A percentile compares a stretch with the other conserved stretches of the same genome.
phyloP scores from a whole-genome alignment of 1,140 invertebrate genomes.

The Drosophila pandora region DNA sequence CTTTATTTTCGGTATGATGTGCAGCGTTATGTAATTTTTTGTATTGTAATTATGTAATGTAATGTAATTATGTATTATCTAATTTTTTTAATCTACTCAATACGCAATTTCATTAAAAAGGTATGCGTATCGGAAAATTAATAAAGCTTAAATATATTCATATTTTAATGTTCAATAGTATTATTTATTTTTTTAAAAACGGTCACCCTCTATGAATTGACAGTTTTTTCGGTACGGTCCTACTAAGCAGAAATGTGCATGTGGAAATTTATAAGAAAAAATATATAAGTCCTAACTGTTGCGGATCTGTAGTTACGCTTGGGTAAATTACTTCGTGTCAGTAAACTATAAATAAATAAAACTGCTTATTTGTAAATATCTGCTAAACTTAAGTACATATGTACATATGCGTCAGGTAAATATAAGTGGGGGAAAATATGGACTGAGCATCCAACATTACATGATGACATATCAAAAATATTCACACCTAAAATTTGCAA shows the following conservation, averaged over 20 bases:
- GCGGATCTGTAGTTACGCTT: slow-evolving; percentile 31
- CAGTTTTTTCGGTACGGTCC: background rate
- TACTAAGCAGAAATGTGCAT: slow-evolving; percentile 45
- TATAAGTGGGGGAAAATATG: slow-evolving; percentile 5
- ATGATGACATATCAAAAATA: slow-evolving; percentile 57
- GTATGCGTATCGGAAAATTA: too few species aligned
- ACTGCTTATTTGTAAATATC: slow-evolving; percentile 55
- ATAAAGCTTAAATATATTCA: background rate
- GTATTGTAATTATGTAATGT: too few species aligned
- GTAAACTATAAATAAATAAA: slow-evolving; percentile 18
- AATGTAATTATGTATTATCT: too few species aligned
- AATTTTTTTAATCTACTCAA: too few species aligned
- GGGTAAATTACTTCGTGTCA: slow-evolving; percentile 23
- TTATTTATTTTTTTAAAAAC: background rate
- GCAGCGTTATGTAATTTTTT: too few species aligned
- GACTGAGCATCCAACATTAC: slow-evolving; percentile 56
- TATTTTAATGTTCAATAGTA: background rate
- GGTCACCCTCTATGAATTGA: background rate
- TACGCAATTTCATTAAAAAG: too few species aligned
- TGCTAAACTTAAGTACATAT: slow-evolving; percentile 30
- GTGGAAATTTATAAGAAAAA: slow-evolving; percentile 36
- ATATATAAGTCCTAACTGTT: slow-evolving; percentile 12
- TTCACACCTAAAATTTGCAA: slow-evolving; percentile 7
- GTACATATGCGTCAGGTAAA: slow-evolving; percentile 53
- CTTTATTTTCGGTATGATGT: too few species aligned